Evolutionary conservation across 2,888 invertebrate genomes (phyloP), one percentile per base, ranked within the genome.

Genomic region (Caenorhabditis panamensis): DNA sequence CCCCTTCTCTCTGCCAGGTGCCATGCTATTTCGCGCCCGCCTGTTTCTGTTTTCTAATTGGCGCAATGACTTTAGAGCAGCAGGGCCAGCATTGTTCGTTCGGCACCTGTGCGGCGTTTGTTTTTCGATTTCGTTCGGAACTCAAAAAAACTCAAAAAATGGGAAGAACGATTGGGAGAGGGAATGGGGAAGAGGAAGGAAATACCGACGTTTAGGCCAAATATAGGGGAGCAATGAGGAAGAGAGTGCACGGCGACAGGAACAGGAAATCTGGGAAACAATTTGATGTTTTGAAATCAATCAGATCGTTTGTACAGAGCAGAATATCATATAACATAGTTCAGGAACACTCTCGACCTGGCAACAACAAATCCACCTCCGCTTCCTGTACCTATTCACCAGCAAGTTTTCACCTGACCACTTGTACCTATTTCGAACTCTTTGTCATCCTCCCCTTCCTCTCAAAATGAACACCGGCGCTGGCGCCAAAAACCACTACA

Each of bases 71-170:
- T 64, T 59, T 37, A 41, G 22, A 41, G 20, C 20, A 64, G 58
- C 41, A 4, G n/a, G n/a, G 9, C 49, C 64, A 78, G 69, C 77
- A 78, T 71, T 78, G 77, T 78, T 64, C 64, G 64, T 36, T 22
- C 24, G 26, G 58, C 58, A 47, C 62, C 22, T 13, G 11, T 41
- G 44, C 56, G 36, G 68, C 76, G 77, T 78, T 78, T 78, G 77
- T 78, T 78, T 78, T 78, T 71, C 77, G 77, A 78, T 78, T 69
- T 69, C 64, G 58, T 62, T 66, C 68, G 63, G 62, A 44, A 63
- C 47, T 56, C 16, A 66, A 73, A 51, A 64, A 73, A 64, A n/a
- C 47, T 31, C 36, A 26, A n/a, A n/a, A n/a, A n/a, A n/a, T n/a
- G n/a, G n/a, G n/a, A n/a, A n/a, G n/a, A n/a, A n/a, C n/a, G n/a